Conservation (phyloP, 2,113 vertebrate genomes). For the Columba livia region DNA sequence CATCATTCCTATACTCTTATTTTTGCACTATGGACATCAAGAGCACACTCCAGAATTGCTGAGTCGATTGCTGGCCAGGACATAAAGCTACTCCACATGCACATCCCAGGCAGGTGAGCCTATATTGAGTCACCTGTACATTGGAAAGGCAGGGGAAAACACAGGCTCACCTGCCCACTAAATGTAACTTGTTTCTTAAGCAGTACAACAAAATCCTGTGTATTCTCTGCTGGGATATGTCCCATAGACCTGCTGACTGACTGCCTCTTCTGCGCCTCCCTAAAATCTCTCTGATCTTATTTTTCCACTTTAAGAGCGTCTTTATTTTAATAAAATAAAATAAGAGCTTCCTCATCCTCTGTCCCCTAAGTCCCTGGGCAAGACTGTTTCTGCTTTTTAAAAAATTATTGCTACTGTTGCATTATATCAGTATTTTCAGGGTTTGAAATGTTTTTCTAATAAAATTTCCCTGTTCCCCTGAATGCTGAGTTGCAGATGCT, state of each 20-base stretch:
- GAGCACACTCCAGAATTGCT: neutral
- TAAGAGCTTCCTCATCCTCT: neutral
- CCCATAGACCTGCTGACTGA: neutral
- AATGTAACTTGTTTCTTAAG: neutral
- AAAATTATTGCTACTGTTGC: neutral
- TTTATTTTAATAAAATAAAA: neutral
- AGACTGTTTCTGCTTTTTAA: neutral
- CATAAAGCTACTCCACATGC: neutral
- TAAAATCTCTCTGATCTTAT: neutral
- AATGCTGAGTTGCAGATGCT: neutral
- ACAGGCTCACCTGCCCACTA: neutral
- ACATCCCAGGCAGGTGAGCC: neutral
- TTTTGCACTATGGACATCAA: neutral
- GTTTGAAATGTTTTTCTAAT: neutral
- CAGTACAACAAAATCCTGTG: neutral
- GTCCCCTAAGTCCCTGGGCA: neutral
- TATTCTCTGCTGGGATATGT: neutral
- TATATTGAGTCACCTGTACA: neutral
- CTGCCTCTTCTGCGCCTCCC: neutral
- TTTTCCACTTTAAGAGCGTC: neutral
- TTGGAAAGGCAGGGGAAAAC: neutral
- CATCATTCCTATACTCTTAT: neutral
- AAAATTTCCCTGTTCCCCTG: neutral
- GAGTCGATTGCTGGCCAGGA: neutral
- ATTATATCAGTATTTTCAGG: neutral